These are phyloP conservation scores for Ectemnius continuus DNA, from an alignment of 2,888 invertebrate species.

Conservation along the genomic window DNA sequence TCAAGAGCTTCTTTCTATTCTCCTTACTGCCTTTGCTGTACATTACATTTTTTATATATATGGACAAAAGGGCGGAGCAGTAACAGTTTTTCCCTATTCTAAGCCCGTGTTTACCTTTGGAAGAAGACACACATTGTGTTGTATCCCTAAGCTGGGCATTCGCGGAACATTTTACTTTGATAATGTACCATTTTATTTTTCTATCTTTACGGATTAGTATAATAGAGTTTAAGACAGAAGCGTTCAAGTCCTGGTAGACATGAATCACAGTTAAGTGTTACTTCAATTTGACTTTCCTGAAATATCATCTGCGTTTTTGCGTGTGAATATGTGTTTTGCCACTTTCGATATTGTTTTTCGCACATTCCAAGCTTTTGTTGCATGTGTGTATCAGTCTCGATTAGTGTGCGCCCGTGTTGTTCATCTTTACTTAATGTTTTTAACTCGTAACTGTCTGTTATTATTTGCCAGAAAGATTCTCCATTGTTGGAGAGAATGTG, in stretches of 20 bases:
- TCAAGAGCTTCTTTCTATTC: constrained; percentile 65
- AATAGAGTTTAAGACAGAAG: not conserved
- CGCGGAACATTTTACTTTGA: not conserved
- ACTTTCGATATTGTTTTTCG: not conserved
- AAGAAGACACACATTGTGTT: not conserved
- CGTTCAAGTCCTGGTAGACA: not conserved
- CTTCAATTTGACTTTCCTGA: not conserved
- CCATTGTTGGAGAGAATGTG: no score
- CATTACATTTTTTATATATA: constrained; percentile 62
- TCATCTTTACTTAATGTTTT: no score
- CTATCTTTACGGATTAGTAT: not conserved
- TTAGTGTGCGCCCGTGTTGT: no score
- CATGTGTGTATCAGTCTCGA: not conserved
- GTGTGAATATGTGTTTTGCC: not conserved
- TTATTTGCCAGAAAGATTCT: no score
- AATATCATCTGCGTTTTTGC: not conserved
- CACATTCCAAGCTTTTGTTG: constrained; percentile 4
- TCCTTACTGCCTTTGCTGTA: constrained; percentile 62
- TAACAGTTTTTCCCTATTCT: not conserved
- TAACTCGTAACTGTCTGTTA: no score
- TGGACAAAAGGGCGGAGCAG: constrained; percentile 25
- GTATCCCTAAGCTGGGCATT: no score
- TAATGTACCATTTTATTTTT: not conserved
- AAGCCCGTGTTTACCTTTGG: not conserved
- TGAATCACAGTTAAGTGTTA: not conserved